Evolutionary conservation across 2,888 invertebrate species (phyloP).

Genomic region (Drosophila meridionalis): DNA sequence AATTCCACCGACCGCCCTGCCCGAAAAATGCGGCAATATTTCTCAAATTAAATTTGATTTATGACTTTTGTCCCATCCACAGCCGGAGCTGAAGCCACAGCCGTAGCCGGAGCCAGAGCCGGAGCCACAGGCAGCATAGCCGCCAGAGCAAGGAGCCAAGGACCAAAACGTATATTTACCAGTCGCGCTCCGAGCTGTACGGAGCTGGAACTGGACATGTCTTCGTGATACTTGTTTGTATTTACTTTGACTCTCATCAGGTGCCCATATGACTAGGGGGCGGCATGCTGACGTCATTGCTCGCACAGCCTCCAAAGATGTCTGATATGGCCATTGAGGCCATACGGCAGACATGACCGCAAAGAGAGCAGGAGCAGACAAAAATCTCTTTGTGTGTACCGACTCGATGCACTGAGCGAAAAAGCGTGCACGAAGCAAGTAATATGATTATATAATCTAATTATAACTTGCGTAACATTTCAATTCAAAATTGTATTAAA

Average conservation of each 20-base stretch:
- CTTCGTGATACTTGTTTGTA: conserved; percentile 56
- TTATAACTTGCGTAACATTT: background rate
- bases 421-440: conserved; percentile 3
- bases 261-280: conserved; percentile 51
- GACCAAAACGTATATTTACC: conserved; percentile 50
- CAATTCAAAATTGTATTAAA: background rate
- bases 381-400: conserved; percentile 12
- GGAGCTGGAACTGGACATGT: conserved; percentile 43
- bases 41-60: conserved; percentile 79
- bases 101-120: background rate
- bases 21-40: conserved; percentile 65
- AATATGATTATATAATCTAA: conserved; percentile 12
- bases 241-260: conserved; percentile 55
- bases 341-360: conserved; percentile 34
- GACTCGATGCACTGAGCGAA: conserved; percentile 26
- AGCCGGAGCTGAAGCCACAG: conserved; percentile 3
- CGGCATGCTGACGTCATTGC: conserved; percentile 54
- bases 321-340: conserved; percentile 40
- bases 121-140: conserved; percentile 21
- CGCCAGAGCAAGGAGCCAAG: conserved; percentile 32
- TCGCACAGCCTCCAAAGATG: conserved; percentile 36
- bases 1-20: conserved; percentile 39
- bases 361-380: conserved; percentile 23
- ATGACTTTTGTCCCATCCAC: conserved; percentile 59
- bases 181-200: conserved; percentile 30